Conservation (phyloP, 2,797 vertebrate species). For the Chelmon rostratus region DNA sequence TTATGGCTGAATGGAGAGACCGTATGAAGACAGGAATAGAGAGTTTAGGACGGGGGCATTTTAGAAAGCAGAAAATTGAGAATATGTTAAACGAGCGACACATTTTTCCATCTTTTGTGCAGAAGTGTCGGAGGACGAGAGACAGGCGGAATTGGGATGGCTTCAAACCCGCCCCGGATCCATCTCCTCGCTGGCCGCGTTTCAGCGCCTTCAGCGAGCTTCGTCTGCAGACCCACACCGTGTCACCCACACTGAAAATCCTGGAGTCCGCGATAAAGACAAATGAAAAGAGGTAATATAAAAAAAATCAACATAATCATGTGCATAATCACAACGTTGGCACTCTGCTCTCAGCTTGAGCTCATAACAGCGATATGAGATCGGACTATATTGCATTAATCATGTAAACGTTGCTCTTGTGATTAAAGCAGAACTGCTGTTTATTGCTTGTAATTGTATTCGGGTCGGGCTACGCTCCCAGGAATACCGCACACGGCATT, state of each 20-base stretch:
- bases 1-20: neutral
- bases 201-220: slow-evolving; percentile 24
- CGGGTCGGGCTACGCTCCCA: slow-evolving; percentile 76
- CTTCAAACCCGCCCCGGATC: slow-evolving; percentile 50
- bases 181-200: slow-evolving; percentile 24
- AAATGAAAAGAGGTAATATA: slow-evolving; percentile 79
- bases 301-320: slow-evolving; percentile 78
- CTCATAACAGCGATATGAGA: slow-evolving; percentile 79
- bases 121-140: slow-evolving; percentile 26
- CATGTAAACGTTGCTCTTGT: slow-evolving; percentile 82
- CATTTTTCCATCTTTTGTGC: slow-evolving; percentile 15
- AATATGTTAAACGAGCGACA: slow-evolving; percentile 20
- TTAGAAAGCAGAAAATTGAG: slow-evolving; percentile 18
- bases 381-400: slow-evolving; percentile 82
- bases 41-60: neutral
- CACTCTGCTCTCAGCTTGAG: slow-evolving; percentile 70
- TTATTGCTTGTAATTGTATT: slow-evolving; percentile 86
- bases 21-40: neutral
- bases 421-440: slow-evolving; percentile 84
- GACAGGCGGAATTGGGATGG: slow-evolving; percentile 23
- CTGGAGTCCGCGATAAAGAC: slow-evolving; percentile 59
- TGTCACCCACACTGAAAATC: slow-evolving; percentile 48
- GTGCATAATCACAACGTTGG: slow-evolving; percentile 76
- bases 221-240: slow-evolving; percentile 34
- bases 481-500: slow-evolving; percentile 75